Conservation (phyloP, 2,888 invertebrate species). For the Amblyjoppa proteus region DNA sequence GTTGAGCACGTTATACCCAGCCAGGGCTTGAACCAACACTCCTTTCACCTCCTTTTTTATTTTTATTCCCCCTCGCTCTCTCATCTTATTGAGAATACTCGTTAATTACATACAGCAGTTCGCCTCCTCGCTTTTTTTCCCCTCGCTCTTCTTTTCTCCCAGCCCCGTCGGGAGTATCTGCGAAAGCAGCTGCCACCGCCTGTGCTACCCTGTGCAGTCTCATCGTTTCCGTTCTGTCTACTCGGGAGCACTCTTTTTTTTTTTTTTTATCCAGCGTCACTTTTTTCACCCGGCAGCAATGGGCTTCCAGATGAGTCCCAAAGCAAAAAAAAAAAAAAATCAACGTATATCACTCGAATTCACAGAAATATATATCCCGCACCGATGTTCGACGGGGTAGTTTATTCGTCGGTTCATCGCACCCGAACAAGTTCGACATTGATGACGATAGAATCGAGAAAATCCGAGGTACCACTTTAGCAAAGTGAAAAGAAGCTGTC, state of each 20-base stretch:
- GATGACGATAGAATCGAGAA: conserved; percentile 18
- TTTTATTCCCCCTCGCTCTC: conserved; percentile 36
- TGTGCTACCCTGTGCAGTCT: conserved; percentile 12
- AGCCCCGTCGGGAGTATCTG: conserved; percentile 64
- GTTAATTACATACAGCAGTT: conserved; percentile 78
- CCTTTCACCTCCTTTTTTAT: conserved; percentile 51
- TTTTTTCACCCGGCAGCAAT: conserved; percentile 28
- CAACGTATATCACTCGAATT: background rate
- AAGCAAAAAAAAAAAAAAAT: conserved; percentile 11
- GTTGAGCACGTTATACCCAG: conserved; percentile 24
- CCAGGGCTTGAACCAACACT: conserved; percentile 39
- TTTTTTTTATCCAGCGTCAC: conserved; percentile 36
- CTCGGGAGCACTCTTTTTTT: conserved; percentile 1
- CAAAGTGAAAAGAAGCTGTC: conserved; percentile 21
- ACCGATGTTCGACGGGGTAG: conserved; percentile 11
- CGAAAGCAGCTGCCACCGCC: conserved; percentile 31
- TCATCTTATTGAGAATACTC: conserved; percentile 79
- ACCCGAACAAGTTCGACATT: background rate
- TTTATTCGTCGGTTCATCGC: conserved; percentile 26
- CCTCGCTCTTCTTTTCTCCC: conserved; percentile 57
- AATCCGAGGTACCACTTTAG: conserved; percentile 1
- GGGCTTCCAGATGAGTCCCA: conserved; percentile 19
- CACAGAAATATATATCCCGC: background rate
- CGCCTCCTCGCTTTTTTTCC: conserved; percentile 57
- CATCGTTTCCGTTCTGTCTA: conserved; percentile 44